phyloP scores from a whole-genome alignment of 2,888 invertebrate species.

The Pristionchus maxplancki region DNA sequence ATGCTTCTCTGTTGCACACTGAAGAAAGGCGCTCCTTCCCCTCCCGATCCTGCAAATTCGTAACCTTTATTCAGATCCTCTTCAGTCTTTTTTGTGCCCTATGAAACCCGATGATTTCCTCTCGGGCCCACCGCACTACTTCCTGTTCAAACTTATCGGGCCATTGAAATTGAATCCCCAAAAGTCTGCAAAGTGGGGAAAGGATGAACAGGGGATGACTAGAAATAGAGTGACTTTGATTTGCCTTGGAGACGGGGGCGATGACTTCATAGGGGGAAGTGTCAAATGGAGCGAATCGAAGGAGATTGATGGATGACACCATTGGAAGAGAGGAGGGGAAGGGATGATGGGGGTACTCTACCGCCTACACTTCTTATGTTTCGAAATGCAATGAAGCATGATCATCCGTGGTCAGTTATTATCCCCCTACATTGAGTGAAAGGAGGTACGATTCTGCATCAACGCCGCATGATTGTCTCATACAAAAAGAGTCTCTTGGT shows the following conservation, averaged over 20 bases:
- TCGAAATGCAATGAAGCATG: background rate
- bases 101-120: background rate
- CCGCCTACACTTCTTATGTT: background rate
- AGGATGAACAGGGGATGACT: background rate
- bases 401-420: background rate
- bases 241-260: background rate
- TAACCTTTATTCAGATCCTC: background rate
- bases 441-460: background rate
- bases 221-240: slow-evolving; percentile 12
- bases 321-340: background rate
- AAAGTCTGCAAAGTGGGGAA: slow-evolving; percentile 16
- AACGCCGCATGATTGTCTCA: background rate
- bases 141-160: slow-evolving; percentile 24
- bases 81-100: slow-evolving; percentile 28
- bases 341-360: background rate
- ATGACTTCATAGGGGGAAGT: slow-evolving; percentile 9
- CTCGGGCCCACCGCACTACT: background rate
- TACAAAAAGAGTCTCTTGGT: background rate
- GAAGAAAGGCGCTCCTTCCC: background rate
- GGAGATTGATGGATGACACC: slow-evolving; percentile 26
- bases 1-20: slow-evolving; percentile 37
- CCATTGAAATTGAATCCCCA: background rate
- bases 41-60: slow-evolving; percentile 13
- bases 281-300: slow-evolving; percentile 13
- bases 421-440: background rate